Conservation (phyloP, 2,888 invertebrate genomes). For the Chelonus formosanus region DNA sequence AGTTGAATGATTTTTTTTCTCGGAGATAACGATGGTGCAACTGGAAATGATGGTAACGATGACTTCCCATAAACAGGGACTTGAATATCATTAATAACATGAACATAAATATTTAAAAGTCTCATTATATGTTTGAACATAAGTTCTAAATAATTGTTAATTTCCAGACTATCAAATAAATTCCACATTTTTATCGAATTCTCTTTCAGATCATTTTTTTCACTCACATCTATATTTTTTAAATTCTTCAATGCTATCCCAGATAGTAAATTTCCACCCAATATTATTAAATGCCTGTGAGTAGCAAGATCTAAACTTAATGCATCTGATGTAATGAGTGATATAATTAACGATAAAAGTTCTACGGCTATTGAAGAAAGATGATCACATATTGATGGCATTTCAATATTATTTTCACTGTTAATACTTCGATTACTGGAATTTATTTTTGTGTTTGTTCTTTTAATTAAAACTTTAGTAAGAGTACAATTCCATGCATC, state of each 20-base stretch:
- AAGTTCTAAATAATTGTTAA: slow-evolving; percentile 66
- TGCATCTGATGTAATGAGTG: slow-evolving; percentile 66
- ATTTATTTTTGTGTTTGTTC: slow-evolving; percentile 41
- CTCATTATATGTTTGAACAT: slow-evolving; percentile 75
- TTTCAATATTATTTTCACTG: slow-evolving; percentile 31
- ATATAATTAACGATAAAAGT: slow-evolving; percentile 60
- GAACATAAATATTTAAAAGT: slow-evolving; percentile 78
- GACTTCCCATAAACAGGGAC: slow-evolving; percentile 68
- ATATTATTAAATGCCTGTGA: slow-evolving; percentile 64
- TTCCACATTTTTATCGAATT: slow-evolving; percentile 49
- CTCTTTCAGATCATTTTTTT: slow-evolving; percentile 26
- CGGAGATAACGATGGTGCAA: slow-evolving; percentile 65
- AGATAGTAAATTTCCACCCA: slow-evolving; percentile 64
- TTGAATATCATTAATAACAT: slow-evolving; percentile 76
- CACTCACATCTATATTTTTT: slow-evolving; percentile 54
- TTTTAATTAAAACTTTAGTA: slow-evolving; percentile 48
- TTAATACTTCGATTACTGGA: slow-evolving; percentile 39
- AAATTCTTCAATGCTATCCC: slow-evolving; percentile 65
- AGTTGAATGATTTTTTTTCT: slow-evolving; percentile 57
- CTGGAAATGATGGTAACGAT: slow-evolving; percentile 69
- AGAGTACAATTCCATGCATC: slow-evolving; percentile 73
- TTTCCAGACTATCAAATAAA: slow-evolving; percentile 60
- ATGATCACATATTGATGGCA: slow-evolving; percentile 33
- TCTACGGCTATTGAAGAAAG: slow-evolving; percentile 47
- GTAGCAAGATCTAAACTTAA: slow-evolving; percentile 67